Evolutionary conservation across 2,113 vertebrate genomes (phyloP).

Genomic region (Corythoichthys haematopterus): DNA sequence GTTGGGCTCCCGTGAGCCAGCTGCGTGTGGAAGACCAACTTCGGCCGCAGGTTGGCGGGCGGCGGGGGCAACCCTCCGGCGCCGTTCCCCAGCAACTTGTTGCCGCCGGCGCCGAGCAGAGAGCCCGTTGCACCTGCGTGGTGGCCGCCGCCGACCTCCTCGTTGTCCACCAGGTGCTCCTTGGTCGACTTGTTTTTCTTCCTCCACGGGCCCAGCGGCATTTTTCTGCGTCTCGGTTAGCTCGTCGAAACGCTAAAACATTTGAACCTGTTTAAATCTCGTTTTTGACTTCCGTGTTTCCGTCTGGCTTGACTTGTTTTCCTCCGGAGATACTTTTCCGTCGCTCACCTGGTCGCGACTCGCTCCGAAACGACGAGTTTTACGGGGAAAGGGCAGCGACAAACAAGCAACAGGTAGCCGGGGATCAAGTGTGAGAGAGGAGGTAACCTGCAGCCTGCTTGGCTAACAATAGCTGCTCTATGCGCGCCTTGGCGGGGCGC

Average conservation of each 20-base stretch:
- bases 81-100: conserved; percentile 47
- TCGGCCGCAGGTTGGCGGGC: conserved; percentile 65
- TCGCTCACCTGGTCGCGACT: conserved; percentile 19
- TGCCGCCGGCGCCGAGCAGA: not conserved
- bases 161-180: conserved; percentile 80
- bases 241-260: conserved; percentile 41
- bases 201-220: conserved; percentile 82
- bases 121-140: conserved; percentile 46
- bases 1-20: conserved; percentile 90
- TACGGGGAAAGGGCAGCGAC: conserved; percentile 1
- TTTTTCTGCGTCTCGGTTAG: conserved; percentile 46
- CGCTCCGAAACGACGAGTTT: conserved; percentile 27
- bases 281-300: conserved; percentile 46
- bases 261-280: conserved; percentile 60
- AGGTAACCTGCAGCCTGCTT: conserved; percentile 30
- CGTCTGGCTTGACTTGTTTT: conserved; percentile 5
- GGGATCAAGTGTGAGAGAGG: conserved; percentile 35
- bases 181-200: conserved; percentile 76
- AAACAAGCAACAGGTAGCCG: conserved; percentile 58
- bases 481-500: conserved; percentile 49
- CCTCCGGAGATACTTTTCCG: conserved; percentile 14
- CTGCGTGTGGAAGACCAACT: conserved; percentile 85
- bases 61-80: conserved; percentile 60
- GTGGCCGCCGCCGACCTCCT: conserved; percentile 71
- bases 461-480: conserved; percentile 68